Conservation (phyloP, 2,888 invertebrate species). For the Serrognathus titanus region DNA sequence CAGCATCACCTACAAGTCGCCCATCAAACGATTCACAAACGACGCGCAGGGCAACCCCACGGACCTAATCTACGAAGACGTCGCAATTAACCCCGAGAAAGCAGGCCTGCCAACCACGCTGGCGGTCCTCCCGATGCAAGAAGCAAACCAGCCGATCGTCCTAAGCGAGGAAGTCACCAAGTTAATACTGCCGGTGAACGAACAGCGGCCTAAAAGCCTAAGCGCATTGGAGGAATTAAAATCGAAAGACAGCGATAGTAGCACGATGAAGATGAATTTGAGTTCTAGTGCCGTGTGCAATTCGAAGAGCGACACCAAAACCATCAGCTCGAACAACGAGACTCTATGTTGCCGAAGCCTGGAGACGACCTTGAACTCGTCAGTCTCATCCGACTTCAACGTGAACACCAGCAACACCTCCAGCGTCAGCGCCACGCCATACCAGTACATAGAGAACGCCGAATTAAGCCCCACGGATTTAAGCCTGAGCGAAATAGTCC, state of each 20-base stretch:
- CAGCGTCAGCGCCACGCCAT: conserved; percentile 16
- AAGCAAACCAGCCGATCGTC: conserved; percentile 55
- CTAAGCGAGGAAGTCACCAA: conserved; percentile 11
- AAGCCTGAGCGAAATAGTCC: conserved; percentile 42
- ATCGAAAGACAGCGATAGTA: conserved; percentile 9
- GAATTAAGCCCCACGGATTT: conserved; percentile 36
- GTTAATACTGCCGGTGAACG: conserved; percentile 10
- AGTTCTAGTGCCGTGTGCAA: conserved; percentile 33
- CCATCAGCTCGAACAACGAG: conserved; percentile 14
- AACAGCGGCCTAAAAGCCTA: conserved; percentile 42
- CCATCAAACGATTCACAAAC: conserved; percentile 47
- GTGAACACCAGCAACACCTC: conserved; percentile 6
- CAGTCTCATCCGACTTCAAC: conserved; percentile 14
- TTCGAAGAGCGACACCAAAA: conserved; percentile 13
- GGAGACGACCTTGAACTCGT: conserved; percentile 15
- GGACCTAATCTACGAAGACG: conserved; percentile 57
- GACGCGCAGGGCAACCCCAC: conserved; percentile 23
- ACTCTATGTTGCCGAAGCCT: conserved; percentile 8
- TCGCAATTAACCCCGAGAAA: conserved; percentile 53
- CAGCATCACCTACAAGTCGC: conserved; percentile 69
- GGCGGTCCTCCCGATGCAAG: conserved; percentile 56
- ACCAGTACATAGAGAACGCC: conserved; percentile 36
- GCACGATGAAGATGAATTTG: conserved; percentile 33
- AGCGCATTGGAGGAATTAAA: conserved; percentile 40
- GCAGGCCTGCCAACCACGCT: conserved; percentile 56